Percentiles rank a stretch among this genome's conserved stretches.
These are phyloP conservation scores for Agonopterix arenella DNA, from an alignment of 2,888 invertebrate species.

Conservation along the genomic window DNA sequence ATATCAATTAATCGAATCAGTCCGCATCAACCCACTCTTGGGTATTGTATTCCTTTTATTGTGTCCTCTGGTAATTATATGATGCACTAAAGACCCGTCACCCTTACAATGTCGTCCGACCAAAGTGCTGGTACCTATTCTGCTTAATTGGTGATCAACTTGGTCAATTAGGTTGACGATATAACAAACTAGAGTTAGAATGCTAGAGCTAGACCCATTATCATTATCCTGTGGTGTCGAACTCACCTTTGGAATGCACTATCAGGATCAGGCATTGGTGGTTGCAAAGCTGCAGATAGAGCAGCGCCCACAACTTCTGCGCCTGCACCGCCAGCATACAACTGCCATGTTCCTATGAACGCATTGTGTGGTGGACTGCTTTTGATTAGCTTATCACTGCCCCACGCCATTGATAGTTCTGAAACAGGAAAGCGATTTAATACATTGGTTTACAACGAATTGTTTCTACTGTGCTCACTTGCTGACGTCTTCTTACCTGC, in stretches of 20 bases:
- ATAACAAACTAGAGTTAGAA: background rate
- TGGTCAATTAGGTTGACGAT: too few species aligned
- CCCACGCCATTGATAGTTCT: conserved; percentile 25
- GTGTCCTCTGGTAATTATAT: too few species aligned
- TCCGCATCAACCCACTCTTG: too few species aligned
- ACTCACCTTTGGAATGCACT: conserved; percentile 24
- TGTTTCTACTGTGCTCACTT: too few species aligned
- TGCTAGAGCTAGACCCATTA: background rate
- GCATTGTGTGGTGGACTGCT: conserved; percentile 5
- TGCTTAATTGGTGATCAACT: too few species aligned
- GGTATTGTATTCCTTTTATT: too few species aligned
- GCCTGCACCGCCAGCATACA: conserved; percentile 32
- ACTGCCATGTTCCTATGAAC: conserved; percentile 30
- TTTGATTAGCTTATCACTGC: conserved; percentile 9
- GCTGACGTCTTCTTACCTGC: conserved; percentile 26
- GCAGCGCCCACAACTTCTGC: conserved; percentile 27
- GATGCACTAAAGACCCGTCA: too few species aligned
- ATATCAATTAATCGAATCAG: too few species aligned
- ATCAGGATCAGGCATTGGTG: conserved; percentile 23
- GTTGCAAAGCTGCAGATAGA: conserved; percentile 27
- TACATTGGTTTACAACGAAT: too few species aligned
- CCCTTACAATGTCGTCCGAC: too few species aligned
- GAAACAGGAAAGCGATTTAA: background rate
- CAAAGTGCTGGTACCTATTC: too few species aligned
- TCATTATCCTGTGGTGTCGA: background rate